Conservation (phyloP, 2,888 invertebrate species). For the Pandemis cinnamomeana region DNA sequence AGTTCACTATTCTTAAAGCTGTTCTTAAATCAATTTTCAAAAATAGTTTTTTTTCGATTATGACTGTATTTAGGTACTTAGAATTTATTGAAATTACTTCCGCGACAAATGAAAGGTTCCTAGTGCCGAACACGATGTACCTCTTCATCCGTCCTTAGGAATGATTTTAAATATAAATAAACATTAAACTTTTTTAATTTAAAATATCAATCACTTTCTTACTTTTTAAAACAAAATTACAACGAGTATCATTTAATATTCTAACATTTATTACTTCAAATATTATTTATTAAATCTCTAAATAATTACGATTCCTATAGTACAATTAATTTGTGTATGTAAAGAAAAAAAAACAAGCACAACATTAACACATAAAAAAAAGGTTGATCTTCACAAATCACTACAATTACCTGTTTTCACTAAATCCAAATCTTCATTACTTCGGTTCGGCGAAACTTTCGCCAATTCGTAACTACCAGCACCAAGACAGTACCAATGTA, state of each 20-base stretch:
- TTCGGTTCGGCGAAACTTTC: slow-evolving; percentile 44
- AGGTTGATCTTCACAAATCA: slow-evolving; percentile 45
- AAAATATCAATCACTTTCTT: no score
- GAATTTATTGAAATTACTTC: no score
- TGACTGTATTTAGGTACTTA: no score
- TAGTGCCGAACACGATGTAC: no score
- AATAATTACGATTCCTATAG: background rate
- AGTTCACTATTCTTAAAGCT: no score
- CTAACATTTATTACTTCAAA: background rate
- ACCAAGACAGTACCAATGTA: slow-evolving; percentile 52
- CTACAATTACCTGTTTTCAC: slow-evolving; percentile 50
- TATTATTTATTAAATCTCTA: background rate
- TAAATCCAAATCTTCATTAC: slow-evolving; percentile 50
- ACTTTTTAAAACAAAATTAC: background rate
- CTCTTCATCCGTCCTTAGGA: no score
- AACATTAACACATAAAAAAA: slow-evolving; percentile 33
- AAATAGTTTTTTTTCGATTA: no score
- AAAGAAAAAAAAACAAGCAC: slow-evolving; percentile 34
- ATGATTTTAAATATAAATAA: no score
- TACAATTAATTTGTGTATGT: background rate
- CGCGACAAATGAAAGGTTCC: no score
- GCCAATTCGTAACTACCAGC: slow-evolving; percentile 48
- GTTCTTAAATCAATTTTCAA: no score
- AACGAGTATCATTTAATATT: background rate
- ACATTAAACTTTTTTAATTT: no score